These are phyloP conservation scores for Hirtodrosophila duncani DNA, from an alignment of 2,888 invertebrate genomes.

Conservation along the genomic window DNA sequence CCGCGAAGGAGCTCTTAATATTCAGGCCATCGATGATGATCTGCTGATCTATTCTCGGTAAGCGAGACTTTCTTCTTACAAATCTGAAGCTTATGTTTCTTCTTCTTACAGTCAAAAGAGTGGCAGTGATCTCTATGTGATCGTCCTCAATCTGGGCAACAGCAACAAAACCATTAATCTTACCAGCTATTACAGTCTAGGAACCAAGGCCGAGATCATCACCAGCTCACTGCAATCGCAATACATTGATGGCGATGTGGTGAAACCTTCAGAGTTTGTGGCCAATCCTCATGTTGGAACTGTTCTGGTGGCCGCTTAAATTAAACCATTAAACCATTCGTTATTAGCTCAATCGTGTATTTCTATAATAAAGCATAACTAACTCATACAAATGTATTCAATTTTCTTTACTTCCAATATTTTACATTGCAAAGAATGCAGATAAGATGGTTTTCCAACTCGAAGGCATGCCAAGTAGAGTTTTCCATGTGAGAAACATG, in stretches of 20 bases:
- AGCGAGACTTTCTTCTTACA: neutral
- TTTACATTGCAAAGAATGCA: too few species aligned
- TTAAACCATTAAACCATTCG: too few species aligned
- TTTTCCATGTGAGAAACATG: too few species aligned
- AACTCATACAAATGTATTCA: too few species aligned
- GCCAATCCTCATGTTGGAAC: slow-evolving; percentile 72
- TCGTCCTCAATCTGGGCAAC: slow-evolving; percentile 80
- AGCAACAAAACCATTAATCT: slow-evolving; percentile 79
- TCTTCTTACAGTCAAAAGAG: slow-evolving; percentile 51
- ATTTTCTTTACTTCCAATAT: too few species aligned
- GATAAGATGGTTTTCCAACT: too few species aligned
- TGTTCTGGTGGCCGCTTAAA: slow-evolving; percentile 66
- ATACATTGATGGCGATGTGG: slow-evolving; percentile 72
- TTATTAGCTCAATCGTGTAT: too few species aligned
- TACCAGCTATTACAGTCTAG: slow-evolving; percentile 64
- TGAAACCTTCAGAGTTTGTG: slow-evolving; percentile 56
- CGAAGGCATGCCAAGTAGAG: too few species aligned
- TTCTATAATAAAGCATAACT: too few species aligned
- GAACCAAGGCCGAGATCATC: slow-evolving; percentile 71
- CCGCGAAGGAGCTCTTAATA: slow-evolving; percentile 61
- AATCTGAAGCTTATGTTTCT: neutral
- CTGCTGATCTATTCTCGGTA: slow-evolving; percentile 75
- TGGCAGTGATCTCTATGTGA: slow-evolving; percentile 73
- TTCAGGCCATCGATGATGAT: slow-evolving; percentile 66
- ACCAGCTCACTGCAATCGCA: slow-evolving; percentile 75